A percentile compares a stretch with the other conserved stretches of the same genome.
Evolutionary conservation across 2,888 invertebrate genomes (phyloP).

Genomic region (Drosophila falleni): DNA sequence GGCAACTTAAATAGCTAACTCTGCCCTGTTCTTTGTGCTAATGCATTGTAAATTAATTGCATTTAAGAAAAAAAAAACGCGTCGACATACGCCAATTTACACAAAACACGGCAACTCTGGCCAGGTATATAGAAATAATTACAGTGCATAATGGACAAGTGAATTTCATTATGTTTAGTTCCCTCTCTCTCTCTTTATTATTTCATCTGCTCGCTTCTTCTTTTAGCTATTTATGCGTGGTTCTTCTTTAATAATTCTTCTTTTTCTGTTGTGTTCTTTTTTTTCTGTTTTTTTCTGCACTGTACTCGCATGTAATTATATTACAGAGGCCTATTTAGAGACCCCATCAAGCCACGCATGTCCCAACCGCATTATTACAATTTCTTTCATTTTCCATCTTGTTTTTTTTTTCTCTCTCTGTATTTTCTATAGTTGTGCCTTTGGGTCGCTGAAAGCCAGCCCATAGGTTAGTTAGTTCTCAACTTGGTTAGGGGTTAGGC

Average conservation of each 20-base stretch:
- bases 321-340: constrained; percentile 69
- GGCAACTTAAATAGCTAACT: not conserved
- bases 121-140: constrained; percentile 53
- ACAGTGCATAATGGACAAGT: constrained; percentile 68
- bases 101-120: constrained; percentile 55
- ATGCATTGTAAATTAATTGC: constrained; percentile 58
- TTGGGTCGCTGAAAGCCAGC: constrained; percentile 14
- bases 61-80: constrained; percentile 53
- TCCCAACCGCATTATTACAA: constrained; percentile 73
- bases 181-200: constrained; percentile 9
- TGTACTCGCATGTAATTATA: constrained; percentile 72
- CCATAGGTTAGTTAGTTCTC: constrained; percentile 46
- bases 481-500: constrained; percentile 34
- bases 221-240: constrained; percentile 56
- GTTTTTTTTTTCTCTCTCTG: constrained; percentile 10
- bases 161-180: constrained; percentile 67
- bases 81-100: constrained; percentile 58
- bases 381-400: constrained; percentile 50
- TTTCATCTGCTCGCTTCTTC: constrained; percentile 32
- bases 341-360: constrained; percentile 65
- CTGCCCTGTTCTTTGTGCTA: constrained; percentile 18
- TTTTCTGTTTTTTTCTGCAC: constrained; percentile 41
- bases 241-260: constrained; percentile 50
- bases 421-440: constrained; percentile 18
- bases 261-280: constrained; percentile 36